Evolutionary conservation across 2,888 invertebrate genomes (phyloP).

Genomic region (Polydrusus cervinus): DNA sequence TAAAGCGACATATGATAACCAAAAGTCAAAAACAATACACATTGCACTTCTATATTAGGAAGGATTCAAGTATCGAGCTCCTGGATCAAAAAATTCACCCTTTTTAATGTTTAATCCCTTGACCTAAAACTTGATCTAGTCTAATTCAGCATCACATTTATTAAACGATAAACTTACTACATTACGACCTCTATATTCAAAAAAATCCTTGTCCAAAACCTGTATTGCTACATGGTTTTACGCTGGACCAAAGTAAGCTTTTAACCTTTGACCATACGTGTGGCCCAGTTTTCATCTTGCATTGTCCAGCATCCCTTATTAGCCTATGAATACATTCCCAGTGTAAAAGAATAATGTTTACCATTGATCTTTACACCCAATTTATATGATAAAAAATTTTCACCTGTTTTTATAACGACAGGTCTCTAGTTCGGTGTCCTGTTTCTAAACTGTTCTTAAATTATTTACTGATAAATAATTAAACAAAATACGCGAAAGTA

Average conservation of each 20-base stretch:
- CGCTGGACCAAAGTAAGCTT: not conserved
- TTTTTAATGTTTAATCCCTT: not conserved
- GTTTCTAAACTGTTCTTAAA: too few species aligned
- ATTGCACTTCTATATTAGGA: too few species aligned
- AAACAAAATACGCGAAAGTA: too few species aligned
- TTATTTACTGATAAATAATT: too few species aligned
- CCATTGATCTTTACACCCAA: not conserved
- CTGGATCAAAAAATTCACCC: too few species aligned
- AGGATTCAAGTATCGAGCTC: too few species aligned
- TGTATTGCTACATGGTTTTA: not conserved
- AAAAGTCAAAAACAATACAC: too few species aligned
- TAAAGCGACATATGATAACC: too few species aligned
- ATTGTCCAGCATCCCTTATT: constrained; percentile 10
- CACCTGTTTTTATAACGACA: too few species aligned
- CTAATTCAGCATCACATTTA: constrained; percentile 1
- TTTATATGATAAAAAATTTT: too few species aligned
- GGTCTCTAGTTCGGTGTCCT: too few species aligned
- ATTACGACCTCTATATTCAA: not conserved
- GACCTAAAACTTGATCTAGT: not conserved
- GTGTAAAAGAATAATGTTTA: not conserved
- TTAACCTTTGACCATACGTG: constrained; percentile 5
- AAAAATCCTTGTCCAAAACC: not conserved
- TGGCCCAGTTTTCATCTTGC: constrained; percentile 22
- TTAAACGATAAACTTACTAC: not conserved
- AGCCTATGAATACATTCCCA: not conserved